Evolutionary conservation across 2,113 vertebrate species (phyloP), one percentile per base, ranked within the genome.

Genomic region (Labrus mixtus): DNA sequence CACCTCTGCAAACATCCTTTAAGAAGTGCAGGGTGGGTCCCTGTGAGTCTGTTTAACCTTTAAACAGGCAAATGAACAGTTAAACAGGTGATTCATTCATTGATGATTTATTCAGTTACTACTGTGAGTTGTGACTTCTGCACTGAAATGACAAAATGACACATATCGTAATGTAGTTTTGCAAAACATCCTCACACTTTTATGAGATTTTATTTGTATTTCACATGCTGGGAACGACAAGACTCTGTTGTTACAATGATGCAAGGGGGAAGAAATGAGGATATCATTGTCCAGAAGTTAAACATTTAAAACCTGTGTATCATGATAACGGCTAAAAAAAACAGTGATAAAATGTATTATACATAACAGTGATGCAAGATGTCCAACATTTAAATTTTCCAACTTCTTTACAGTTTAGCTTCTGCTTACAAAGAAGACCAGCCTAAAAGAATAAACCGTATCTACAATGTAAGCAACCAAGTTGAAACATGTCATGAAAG

Each of bases 401-500:
- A 41, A 12, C 16, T 5, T 8, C 29, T 29, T 29, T 17, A 10
- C 6, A 23, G 5, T 20, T 76, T 90, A 93, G 1, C 83, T 72
- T 37, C 77, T 68, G 19, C 63, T 67, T 45, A 76, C 22, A 9
- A 96, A 68, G 58, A 97, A 97, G 9, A 95, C 90, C 80, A 96
- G 89, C 43, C 29, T 93, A 51, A 94, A 90, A 10, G 96, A 97
- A 68, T 96, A 96, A 46, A 94, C 50, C 0, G 95, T 86, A 79
- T 97, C 96, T 53, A 95, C 94, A 3, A 94, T 87, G 76, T 97
- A 97, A 61, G 94, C 95, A 0, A 94, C 59, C 17, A 97, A 90
- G 87, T 97, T 97, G 41, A 96, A 82, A 78, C 87, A 92, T 12
- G 95, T 96, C 92, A 97, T 93, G 76, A 95, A 89, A 10, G 95